These are phyloP conservation scores for Apistogramma diplotaenia DNA, from an alignment of 2,113 vertebrate species.

Conservation along the genomic window DNA sequence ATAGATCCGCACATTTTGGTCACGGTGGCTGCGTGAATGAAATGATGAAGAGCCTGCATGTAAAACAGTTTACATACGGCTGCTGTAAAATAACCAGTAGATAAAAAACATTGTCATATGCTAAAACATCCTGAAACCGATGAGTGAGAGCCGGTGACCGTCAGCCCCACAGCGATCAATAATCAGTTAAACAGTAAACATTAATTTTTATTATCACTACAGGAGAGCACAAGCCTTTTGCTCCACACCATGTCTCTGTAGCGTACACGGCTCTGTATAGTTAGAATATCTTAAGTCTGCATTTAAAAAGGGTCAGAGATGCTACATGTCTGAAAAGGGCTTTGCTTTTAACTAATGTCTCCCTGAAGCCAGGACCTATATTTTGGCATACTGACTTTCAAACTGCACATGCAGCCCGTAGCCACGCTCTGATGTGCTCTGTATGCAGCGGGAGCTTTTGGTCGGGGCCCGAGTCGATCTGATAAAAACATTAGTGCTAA, in stretches of 20 bases:
- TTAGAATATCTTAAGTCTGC: neutral
- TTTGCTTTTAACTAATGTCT: neutral
- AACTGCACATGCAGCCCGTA: neutral
- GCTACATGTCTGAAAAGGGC: constrained; percentile 38
- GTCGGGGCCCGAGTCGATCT: constrained; percentile 7
- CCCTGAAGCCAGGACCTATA: constrained; percentile 1
- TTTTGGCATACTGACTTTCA: neutral
- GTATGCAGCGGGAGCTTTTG: constrained; percentile 23
- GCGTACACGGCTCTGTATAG: neutral
- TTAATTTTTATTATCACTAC: neutral
- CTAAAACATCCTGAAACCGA: neutral
- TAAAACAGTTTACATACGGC: neutral
- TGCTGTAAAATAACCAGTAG: neutral
- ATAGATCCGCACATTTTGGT: neutral
- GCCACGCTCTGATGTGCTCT: neutral
- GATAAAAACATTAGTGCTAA: constrained; percentile 37
- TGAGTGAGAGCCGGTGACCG: neutral
- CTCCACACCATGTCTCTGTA: neutral
- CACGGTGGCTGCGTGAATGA: too few species aligned
- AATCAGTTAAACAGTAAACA: neutral
- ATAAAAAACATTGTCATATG: neutral
- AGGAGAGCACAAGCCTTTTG: neutral
- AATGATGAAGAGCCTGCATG: neutral
- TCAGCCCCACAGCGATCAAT: neutral
- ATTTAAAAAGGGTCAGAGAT: neutral